Conservation (phyloP, 2,888 invertebrate species). For the Acanthacorydalis orientalis region DNA sequence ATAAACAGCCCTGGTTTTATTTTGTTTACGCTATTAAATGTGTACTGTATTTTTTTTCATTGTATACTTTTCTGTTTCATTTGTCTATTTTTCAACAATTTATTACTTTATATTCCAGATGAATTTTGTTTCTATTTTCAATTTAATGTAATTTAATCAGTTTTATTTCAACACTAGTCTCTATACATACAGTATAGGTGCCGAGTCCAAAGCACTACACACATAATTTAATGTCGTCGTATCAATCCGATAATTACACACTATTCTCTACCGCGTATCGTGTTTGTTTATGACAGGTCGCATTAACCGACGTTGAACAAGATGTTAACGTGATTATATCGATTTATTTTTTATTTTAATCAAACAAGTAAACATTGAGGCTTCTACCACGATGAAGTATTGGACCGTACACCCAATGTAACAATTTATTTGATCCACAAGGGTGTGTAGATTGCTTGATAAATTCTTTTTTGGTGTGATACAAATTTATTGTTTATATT, state of each 20-base stretch:
- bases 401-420: neutral
- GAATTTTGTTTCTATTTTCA: too few species aligned
- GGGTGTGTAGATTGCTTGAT: neutral
- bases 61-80: too few species aligned
- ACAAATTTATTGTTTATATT: conserved; percentile 1
- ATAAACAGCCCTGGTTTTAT: too few species aligned
- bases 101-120: too few species aligned
- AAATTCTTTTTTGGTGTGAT: conserved; percentile 1
- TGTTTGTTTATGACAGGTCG: conserved; percentile 3
- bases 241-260: neutral
- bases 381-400: neutral
- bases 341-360: neutral
- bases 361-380: neutral
- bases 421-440: neutral
- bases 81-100: too few species aligned
- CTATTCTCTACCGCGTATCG: neutral
- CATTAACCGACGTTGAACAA: neutral
- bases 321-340: conserved; percentile 3
- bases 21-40: too few species aligned
- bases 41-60: too few species aligned
- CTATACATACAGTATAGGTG: too few species aligned
- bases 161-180: too few species aligned
- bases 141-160: too few species aligned
- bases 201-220: neutral
- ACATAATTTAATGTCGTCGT: conserved; percentile 1